Base-by-base conservation (phyloP, 2,797 vertebrate species). In the Acridotheres tristis region DNA sequence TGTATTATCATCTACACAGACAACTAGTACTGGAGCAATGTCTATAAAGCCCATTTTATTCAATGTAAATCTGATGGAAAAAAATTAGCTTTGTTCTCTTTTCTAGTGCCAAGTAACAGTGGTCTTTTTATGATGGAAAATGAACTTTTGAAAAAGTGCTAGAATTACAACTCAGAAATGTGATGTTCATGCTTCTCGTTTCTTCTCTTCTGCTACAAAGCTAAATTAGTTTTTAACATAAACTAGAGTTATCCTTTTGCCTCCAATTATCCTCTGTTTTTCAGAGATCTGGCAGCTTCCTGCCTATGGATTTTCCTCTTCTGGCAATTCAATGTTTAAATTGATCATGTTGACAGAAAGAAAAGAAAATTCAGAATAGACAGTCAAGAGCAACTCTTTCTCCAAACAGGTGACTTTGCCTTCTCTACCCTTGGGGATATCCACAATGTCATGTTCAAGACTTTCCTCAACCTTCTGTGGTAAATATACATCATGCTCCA, bases 151-250 rank as follows among this genome's bases (percentile, higher is more conserved):
- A 72, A 54, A 54, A 78, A 38, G 26, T 45, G 32, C 45, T 34
- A 81, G 47, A 45, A 25, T 36, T 84, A 13, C 5, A 29, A 22
- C 38, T 67, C 38, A 68, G 34, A 75, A 81, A 58, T 21, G 17
- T 29, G 20, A 85, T 79, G 40, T 55, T 76, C 2, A 1, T 59
- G 36, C 18, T 72, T 63, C 48, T 79, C 0, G 0, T 79, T 20
- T 79, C 50, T 71, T 79, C 20, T 79, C 50, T 71, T 83, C 54
- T 79, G 51, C 68, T 83, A 63, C 34, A 54, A 83, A 80, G 13
- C 57, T 88, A 51, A 63, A 0, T 20, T 30, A 32, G 29, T 57
- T 68, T 77, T 87, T 53, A 76, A 87, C 34, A 67, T 34, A 69
- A 88, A 67, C 6, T 36, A 71, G 17, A 34, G 20, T 62, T 0